A percentile compares a stretch with the other conserved stretches of the same genome.
These are phyloP conservation scores for Ctenochaetus hawaiiensis DNA, from an alignment of 2,797 vertebrate genomes.

Conservation along the genomic window DNA sequence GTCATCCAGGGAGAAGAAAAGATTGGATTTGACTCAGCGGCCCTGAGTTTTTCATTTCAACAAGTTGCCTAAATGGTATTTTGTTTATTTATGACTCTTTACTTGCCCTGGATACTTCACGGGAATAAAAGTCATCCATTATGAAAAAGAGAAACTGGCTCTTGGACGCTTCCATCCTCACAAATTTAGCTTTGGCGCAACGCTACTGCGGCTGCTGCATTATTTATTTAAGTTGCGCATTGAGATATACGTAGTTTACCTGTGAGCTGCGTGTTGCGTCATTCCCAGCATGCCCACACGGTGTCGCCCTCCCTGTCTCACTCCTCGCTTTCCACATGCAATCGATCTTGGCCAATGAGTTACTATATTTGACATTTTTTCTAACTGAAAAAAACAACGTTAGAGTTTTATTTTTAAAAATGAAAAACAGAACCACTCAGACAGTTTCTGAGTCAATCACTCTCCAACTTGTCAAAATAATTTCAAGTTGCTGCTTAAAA, in stretches of 20 bases:
- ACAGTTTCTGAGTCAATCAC: not conserved
- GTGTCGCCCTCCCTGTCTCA: conserved; percentile 69
- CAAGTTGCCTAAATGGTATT: not conserved
- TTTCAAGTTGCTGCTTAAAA: not conserved
- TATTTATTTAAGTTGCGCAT: not conserved
- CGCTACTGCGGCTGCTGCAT: not conserved
- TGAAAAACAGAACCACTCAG: not conserved
- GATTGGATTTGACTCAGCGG: conserved; percentile 6
- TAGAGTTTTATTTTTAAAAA: not conserved
- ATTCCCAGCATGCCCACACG: conserved; percentile 62
- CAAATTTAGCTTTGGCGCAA: not conserved
- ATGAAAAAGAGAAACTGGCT: not conserved
- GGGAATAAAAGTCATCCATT: not conserved
- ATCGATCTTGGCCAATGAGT: not conserved
- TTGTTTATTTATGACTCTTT: conserved; percentile 6
- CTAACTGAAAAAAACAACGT: not conserved
- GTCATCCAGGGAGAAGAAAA: conserved; percentile 31
- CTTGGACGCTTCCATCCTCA: not conserved
- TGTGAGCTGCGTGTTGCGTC: conserved; percentile 20
- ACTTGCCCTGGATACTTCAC: not conserved
- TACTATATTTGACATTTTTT: not conserved
- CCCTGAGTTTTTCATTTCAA: not conserved
- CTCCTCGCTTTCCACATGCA: conserved; percentile 3
- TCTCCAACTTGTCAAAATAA: not conserved
- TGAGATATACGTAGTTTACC: conserved; percentile 1